These are phyloP conservation scores for Cyphomyrus discorhynchus DNA, from an alignment of 2,113 vertebrate species.

Conservation along the genomic window DNA sequence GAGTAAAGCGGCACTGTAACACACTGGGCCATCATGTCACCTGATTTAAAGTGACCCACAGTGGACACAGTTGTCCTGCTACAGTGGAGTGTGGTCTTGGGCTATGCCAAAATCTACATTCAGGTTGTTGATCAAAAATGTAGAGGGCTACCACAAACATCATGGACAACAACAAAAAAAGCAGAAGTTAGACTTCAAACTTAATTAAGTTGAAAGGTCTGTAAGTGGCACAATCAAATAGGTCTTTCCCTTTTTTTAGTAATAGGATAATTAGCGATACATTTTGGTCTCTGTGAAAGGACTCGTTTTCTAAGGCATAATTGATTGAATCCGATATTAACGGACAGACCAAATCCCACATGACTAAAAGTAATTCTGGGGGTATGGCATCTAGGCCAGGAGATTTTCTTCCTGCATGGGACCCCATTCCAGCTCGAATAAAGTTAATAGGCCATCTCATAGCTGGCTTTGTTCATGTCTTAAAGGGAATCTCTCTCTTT, in stretches of 20 bases:
- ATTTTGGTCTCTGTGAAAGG: conserved; percentile 17
- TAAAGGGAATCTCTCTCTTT: not conserved
- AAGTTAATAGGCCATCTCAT: conserved; percentile 9
- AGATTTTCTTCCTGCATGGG: not conserved
- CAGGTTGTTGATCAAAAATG: not conserved
- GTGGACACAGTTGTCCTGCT: not conserved
- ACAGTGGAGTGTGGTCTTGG: not conserved
- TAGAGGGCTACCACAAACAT: not conserved
- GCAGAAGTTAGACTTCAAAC: not conserved
- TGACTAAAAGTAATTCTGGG: not conserved
- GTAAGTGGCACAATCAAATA: conserved; percentile 20
- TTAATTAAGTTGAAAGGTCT: conserved; percentile 3
- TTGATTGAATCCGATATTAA: conserved; percentile 13
- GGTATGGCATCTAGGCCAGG: not conserved
- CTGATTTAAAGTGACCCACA: not conserved
- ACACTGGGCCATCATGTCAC: not conserved
- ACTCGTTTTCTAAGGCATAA: conserved; percentile 8
- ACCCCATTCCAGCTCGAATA: not conserved
- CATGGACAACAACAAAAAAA: not conserved
- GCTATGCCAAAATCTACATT: not conserved
- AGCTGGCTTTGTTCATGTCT: not conserved
- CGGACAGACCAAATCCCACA: conserved; percentile 5
- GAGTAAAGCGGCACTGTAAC: not conserved
- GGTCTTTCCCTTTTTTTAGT: conserved; percentile 23
- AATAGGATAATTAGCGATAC: conserved; percentile 17